These are phyloP conservation scores for Silurus aristotelis DNA, from an alignment of 2,797 vertebrate genomes.

Conservation along the genomic window DNA sequence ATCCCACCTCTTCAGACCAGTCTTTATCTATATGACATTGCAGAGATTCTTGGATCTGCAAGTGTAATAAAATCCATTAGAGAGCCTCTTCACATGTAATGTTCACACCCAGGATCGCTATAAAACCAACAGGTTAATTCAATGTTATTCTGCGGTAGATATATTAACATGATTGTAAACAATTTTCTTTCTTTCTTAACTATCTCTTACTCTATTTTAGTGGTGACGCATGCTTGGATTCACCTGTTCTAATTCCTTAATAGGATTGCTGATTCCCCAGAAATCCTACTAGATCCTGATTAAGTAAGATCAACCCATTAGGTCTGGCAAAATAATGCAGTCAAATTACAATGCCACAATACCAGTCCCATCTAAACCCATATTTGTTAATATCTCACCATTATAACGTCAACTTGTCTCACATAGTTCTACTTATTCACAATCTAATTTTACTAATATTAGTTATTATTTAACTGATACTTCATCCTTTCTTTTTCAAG, in stretches of 20 bases:
- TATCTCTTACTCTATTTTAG: constrained; percentile 49
- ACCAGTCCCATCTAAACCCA: background rate
- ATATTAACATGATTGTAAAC: constrained; percentile 6
- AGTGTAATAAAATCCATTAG: background rate
- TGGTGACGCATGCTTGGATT: constrained; percentile 71
- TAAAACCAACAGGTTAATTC: background rate
- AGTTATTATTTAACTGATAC: background rate
- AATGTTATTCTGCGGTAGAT: background rate
- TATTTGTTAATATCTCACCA: background rate
- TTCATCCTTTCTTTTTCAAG: background rate
- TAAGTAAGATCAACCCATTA: constrained; percentile 77
- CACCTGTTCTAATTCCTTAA: constrained; percentile 76
- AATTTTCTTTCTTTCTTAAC: background rate
- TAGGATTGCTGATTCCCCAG: constrained; percentile 71
- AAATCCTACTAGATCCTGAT: constrained; percentile 77
- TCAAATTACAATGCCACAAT: constrained; percentile 33
- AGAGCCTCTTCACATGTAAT: background rate
- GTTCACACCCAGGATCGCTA: background rate
- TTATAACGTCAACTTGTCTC: background rate
- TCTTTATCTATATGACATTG: background rate
- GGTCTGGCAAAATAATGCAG: constrained; percentile 70
- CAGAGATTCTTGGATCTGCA: background rate
- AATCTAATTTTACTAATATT: background rate
- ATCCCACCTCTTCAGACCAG: background rate
- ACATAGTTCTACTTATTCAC: background rate